Evolutionary conservation across 2,113 vertebrate genomes (phyloP), one percentile per base, ranked within the genome.

Genomic region (Monopterus albus): DNA sequence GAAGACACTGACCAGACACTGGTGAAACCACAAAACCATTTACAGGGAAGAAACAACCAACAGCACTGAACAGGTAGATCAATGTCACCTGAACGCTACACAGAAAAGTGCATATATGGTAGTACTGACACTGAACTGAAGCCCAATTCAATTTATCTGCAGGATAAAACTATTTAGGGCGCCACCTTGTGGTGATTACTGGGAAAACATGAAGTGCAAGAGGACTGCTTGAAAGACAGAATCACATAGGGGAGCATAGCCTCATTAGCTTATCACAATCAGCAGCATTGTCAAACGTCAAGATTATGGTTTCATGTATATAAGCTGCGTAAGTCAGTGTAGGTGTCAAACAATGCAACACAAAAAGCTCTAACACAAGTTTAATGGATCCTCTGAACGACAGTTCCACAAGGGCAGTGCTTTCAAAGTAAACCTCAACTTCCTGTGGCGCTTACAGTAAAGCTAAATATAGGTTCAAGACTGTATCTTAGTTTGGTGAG

Each of bases 281-380:
- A 2, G 20, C 55, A 68, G 50, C n/a, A n/a, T n/a, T 29, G 11
- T 49, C 12, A 71, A 26, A n/a, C 11, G 20, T 49, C 21, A 63
- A 39, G 33, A 43, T 25, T 4, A n/a, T 6, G 20, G 11, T 28
- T 38, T 26, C 35, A 28, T 36, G 46, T 58, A 17, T n/a, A 7
- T 31, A 10, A 50, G 52, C 61, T 62, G 67, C 65, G 62, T n/a
- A 39, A 65, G 35, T 67, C 68, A 82, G 67, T 66, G 36, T 55
- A 68, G 76, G 66, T 72, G 65, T 53, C 43, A 56, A 79, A 72
- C 61, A 69, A 69, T 78, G 82, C 31, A 86, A 66, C 66, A 59
- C 36, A 63, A 68, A 60, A 29, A 38, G 2, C 31, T 40, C 14
- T 36, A 5, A 72, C 20, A 58, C 20, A 40, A 15, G 63, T 53